Evolutionary conservation across 2,113 vertebrate species (phyloP), one percentile per base, ranked within the genome.

Genomic region (Madoqua kirkii): DNA sequence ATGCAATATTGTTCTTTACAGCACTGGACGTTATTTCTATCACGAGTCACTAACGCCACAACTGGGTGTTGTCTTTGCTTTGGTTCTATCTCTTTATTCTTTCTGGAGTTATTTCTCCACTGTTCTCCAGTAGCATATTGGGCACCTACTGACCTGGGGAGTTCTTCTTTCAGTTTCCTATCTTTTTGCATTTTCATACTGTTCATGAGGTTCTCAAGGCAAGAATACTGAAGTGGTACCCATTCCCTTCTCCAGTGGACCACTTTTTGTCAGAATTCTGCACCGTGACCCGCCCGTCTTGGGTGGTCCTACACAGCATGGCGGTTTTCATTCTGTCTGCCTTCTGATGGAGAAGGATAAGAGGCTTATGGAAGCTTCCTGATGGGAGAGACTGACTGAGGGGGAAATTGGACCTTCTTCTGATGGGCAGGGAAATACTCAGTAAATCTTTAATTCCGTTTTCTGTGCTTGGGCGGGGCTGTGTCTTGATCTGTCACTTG

Each of bases 261-360:
- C 67, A 71, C 19, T 21, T 71, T 40, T 71, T 23, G 67, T 71
- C 19, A 71, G n/a, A 71, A 23, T 1, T 40, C 64, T 71, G 17
- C 9, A 11, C n/a, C n/a, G 36, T 23, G 64, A 71, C 64, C 64
- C 0, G 0, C 21, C 64, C 1, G 0, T 71, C n/a, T 40, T 40
- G 67, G 67, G n/a, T 71, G n/a, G n/a, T 11, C 67, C 19, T 71
- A 71, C n/a, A 40, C 1, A 5, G 64, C 67, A 71, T 71, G n/a
- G 67, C n/a, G n/a, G 67, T 71, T 71, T 71, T 71, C 67, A 71
- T 71, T 71, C 64, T 36, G 17, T 36, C n/a, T 36, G n/a, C 67
- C n/a, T 36, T 71, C n/a, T 40, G 67, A 71, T 71, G 67, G 19
- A 71, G n/a, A 71, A 71, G n/a, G 67, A 71, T 71, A 71, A 71